Base-by-base conservation (phyloP, 1,140 invertebrate genomes). In the Hylaeus anthracinus region DNA sequence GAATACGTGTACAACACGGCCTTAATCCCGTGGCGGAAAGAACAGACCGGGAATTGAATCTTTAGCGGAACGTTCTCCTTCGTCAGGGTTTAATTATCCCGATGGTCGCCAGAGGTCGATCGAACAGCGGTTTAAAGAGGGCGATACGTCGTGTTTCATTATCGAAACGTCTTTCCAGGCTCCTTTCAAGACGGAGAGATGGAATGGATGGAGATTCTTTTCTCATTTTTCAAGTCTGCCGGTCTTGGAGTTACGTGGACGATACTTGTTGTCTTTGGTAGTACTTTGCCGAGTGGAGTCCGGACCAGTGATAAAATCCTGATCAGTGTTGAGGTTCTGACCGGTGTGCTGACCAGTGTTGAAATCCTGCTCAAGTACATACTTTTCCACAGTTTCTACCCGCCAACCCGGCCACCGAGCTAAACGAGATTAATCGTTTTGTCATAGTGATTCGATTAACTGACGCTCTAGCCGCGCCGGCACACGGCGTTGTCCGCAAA, bases 361-460 rank as follows among this genome's bases (percentile, higher is more conserved):
- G 43, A 45, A 45, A 45, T 45, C 45, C 55, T n/a, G 1, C 15
- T 58, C 56, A 15, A 14, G 26, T n/a, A 4, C 60, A 56, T 43
- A 41, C 61, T 43, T 26, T 61, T 39, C 41, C 12, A 12, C 15
- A 12, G 60, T 45, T 55, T 69, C 48, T 51, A 55, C 64, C 39
- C 37, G 39, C 39, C 9, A 14, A 15, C 14, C 37, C n/a, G 61
- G 72, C 51, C 66, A 64, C 43, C 64, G 39, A 12, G 26, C 70
- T 73, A 73, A 85, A 78, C 75, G 71, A 79, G 70, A 85, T 85
- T 78, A 86, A 85, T 86, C 71, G 71, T 79, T 82, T 75, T 73
- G 79, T 76, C 84, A 72, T 66, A 55, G 83, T 82, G 76, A 86
- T 79, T 87, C 72, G 76, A 78, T 86, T 82, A 85, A 80, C 83